Base-by-base conservation (phyloP, 2,888 invertebrate species). In the Phragmatobia fuliginosa region DNA sequence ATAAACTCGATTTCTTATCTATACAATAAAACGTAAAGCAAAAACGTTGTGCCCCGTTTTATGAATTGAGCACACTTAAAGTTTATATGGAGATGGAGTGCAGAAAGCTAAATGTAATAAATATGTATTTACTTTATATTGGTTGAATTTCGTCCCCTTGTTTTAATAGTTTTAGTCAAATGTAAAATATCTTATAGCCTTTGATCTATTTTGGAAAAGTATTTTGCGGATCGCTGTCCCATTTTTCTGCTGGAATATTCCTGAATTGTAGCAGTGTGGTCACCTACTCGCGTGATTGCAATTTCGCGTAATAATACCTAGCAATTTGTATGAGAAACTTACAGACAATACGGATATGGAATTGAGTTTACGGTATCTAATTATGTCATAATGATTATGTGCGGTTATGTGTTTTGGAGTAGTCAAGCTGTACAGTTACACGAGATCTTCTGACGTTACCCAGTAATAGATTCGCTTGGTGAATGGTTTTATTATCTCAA, bases 351-450 rank as follows among this genome's bases (percentile, higher is more conserved):
- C 88, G 87, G 87, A 88, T 84, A 86, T 83, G 83, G 87, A 89
- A 92, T 91, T 87, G 89, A 90, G 86, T 87, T 88, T 91, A 92
- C 92, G 91, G 92, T 92, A 90, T 83, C 84, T 90, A 92, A 92
- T 92, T 87, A 85, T 88, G 84, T 86, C 84, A 85, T 87, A 87
- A 85, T 87, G 78, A 80, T 83, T 76, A 80, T 78, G 73, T 83
- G 83, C 78, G 83, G 83, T 84, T 82, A 80, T 79, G 75, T 80
- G 79, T 77, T 80, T 82, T 77, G 76, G 75, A 79, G 79, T 77
- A 79, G 73, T 67, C 66, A 63, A 69, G 72, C 60, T 66, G 71
- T 79, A 77, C 78, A 75, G 78, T 80, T 82, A 79, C 67, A 78
- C 75, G 70, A 66, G 70, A 71, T 71, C 66, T 45, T 62, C 64